Evolutionary conservation across 1,140 invertebrate genomes (phyloP).

Genomic region (Chelonus insularis): DNA sequence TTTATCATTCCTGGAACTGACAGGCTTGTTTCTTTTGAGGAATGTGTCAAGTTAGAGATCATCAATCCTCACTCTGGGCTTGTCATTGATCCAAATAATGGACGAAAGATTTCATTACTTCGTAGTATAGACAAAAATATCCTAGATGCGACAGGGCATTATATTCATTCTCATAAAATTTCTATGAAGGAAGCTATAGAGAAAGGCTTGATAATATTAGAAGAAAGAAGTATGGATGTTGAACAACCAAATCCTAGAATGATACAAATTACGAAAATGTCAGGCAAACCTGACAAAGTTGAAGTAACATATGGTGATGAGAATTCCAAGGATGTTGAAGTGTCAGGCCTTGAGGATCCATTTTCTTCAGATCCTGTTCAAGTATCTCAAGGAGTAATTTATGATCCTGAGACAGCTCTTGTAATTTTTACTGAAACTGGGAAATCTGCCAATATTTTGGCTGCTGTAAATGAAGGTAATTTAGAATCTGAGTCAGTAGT

Average conservation of each 20-base stretch:
- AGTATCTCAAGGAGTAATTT: constrained; percentile 71
- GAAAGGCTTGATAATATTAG: constrained; percentile 68
- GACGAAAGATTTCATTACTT: constrained; percentile 70
- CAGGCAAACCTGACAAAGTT: constrained; percentile 68
- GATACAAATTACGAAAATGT: constrained; percentile 66
- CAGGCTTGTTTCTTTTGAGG: constrained; percentile 81
- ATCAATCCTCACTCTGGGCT: constrained; percentile 80
- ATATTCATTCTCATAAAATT: constrained; percentile 63
- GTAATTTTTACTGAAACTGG: constrained; percentile 73
- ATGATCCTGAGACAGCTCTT: constrained; percentile 72
- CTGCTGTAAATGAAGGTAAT: constrained; percentile 70
- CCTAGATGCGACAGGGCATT: constrained; percentile 77
- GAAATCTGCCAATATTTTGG: constrained; percentile 70
- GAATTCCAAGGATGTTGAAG: constrained; percentile 53
- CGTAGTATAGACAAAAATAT: constrained; percentile 79
- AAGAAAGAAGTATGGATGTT: constrained; percentile 57
- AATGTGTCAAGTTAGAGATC: constrained; percentile 82
- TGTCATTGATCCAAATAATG: constrained; percentile 75
- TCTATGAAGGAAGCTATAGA: constrained; percentile 81
- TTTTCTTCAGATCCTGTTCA: constrained; percentile 68
- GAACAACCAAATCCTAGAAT: constrained; percentile 59
- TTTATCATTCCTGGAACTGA: constrained; percentile 88
- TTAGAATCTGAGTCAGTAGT: constrained; percentile 71
- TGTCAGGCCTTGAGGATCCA: constrained; percentile 58
- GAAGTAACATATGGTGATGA: constrained; percentile 64